A percentile compares a stretch with the other conserved stretches of the same genome.
phyloP scores from a whole-genome alignment of 2,888 invertebrate genomes.

The Acronicta alni region DNA sequence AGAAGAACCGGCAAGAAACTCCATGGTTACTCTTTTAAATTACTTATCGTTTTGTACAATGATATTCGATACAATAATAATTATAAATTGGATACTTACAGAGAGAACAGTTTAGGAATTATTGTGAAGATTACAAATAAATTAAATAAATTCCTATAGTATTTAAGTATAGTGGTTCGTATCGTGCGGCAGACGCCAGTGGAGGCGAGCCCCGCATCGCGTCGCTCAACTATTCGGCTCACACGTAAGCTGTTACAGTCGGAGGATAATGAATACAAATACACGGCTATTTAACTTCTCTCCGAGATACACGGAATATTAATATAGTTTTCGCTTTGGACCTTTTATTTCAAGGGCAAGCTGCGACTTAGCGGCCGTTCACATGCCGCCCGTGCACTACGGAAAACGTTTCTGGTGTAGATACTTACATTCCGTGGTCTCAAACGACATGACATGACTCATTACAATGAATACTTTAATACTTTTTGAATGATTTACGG shows the following conservation, averaged over 20 bases:
- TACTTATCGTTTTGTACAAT: too few relatives aligned
- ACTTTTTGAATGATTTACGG: too few relatives aligned
- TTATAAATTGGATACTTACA: too few relatives aligned
- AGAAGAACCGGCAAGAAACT: too few relatives aligned
- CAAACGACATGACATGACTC: neutral
- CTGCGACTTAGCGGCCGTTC: constrained; percentile 57
- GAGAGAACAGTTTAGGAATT: too few relatives aligned
- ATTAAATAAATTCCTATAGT: too few relatives aligned
- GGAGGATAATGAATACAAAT: constrained; percentile 85
- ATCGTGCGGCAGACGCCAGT: constrained; percentile 31
- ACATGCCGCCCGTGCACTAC: constrained; percentile 53
- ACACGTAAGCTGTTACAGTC: constrained; percentile 75
- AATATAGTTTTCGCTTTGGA: constrained; percentile 73
- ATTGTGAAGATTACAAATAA: too few relatives aligned
- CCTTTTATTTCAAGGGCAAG: constrained; percentile 75
- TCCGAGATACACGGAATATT: constrained; percentile 77
- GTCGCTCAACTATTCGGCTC: constrained; percentile 73
- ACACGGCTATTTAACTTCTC: constrained; percentile 85
- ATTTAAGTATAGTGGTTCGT: constrained; percentile 8
- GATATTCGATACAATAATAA: too few relatives aligned
- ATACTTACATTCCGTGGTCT: constrained; percentile 5
- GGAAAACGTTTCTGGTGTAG: neutral
- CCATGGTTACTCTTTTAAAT: too few relatives aligned
- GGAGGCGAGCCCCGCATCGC: constrained; percentile 44
- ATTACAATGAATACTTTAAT: neutral